Evolutionary conservation across 1,140 invertebrate species (phyloP), one percentile per base, ranked within the genome.

Genomic region (Drosophila parvula): DNA sequence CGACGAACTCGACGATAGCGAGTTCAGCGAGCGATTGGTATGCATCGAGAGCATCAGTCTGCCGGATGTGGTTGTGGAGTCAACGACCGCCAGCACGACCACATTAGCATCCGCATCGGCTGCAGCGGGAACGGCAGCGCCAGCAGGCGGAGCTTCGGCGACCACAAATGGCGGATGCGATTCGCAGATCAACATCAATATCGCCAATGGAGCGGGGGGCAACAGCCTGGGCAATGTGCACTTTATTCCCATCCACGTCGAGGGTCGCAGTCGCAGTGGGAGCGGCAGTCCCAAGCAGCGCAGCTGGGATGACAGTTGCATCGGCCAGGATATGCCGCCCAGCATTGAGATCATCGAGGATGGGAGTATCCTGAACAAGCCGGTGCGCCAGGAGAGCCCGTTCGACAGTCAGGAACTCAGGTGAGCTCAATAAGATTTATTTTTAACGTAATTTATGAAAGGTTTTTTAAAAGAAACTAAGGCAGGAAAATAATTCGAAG

Each of bases 41-140:
- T 91, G 91, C 77, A 92, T 92, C 51, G 91, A 92, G 84, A 92
- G 91, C 78, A 92, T 92, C 77, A 92, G 91, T 62, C 79, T 92
- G 83, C 91, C 91, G 65, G 91, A 92, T 74, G 91, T 92, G 58
- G 91, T 92, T 18, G 91, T 91, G 16, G 91, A 92, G 90, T 92
- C 91, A 83, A 92, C 91, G 74, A 81, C 90, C 76, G 70, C 62
- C 32, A 51, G 53, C 28, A 53, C 74, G 56, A 41, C 79, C 53
- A 55, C 73, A 67, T 30, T 68, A 50, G 70, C 45, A 75, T 36
- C 63, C 57, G 56, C 63, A 22, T 32, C 60, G 12, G 14, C 43
- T 5, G 30, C 55, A 62, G 9, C 48, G 27, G 41, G 18, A 47
- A 34, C 41, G 27, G n/a, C 50, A 7, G 28, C 58, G 48, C 7